These are phyloP conservation scores for Tanaodytes sp. DNA, from an alignment of 2,888 invertebrate species.

Conservation along the genomic window DNA sequence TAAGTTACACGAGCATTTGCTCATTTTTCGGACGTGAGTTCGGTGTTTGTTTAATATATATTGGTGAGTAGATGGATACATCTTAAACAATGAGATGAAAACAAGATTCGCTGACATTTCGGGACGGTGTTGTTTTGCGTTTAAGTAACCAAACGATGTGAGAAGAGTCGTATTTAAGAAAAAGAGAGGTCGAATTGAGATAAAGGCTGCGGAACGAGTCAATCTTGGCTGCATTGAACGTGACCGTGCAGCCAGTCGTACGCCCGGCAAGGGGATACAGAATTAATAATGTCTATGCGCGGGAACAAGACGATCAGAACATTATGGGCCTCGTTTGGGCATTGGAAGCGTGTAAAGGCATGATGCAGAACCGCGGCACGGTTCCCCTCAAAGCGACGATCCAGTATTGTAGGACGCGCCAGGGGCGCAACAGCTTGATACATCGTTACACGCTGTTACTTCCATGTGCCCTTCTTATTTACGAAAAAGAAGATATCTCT, in stretches of 20 bases:
- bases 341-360: slow-evolving; percentile 70
- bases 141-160: slow-evolving; percentile 42
- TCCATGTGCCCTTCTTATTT: slow-evolving; percentile 58
- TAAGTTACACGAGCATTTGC: slow-evolving; percentile 32
- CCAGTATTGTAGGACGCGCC: slow-evolving; percentile 71
- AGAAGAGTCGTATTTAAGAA: slow-evolving; percentile 46
- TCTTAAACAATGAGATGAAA: slow-evolving; percentile 47
- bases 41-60: slow-evolving; percentile 44
- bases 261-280: slow-evolving; percentile 61
- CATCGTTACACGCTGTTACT: slow-evolving; percentile 72
- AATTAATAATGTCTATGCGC: slow-evolving; percentile 72
- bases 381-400: slow-evolving; percentile 70
- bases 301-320: slow-evolving; percentile 65
- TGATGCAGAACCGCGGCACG: slow-evolving; percentile 68
- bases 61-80: slow-evolving; percentile 44
- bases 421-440: slow-evolving; percentile 73
- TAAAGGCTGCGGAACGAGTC: slow-evolving; percentile 56
- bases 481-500: slow-evolving; percentile 31
- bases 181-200: slow-evolving; percentile 39
- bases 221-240: slow-evolving; percentile 50
- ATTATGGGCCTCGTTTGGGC: slow-evolving; percentile 70
- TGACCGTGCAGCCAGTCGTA: slow-evolving; percentile 50
- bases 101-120: slow-evolving; percentile 43
- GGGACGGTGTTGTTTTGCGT: slow-evolving; percentile 43
- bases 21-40: slow-evolving; percentile 26